Conservation (phyloP, 2,888 invertebrate species). For the Drosophila parthenogenetica region DNA sequence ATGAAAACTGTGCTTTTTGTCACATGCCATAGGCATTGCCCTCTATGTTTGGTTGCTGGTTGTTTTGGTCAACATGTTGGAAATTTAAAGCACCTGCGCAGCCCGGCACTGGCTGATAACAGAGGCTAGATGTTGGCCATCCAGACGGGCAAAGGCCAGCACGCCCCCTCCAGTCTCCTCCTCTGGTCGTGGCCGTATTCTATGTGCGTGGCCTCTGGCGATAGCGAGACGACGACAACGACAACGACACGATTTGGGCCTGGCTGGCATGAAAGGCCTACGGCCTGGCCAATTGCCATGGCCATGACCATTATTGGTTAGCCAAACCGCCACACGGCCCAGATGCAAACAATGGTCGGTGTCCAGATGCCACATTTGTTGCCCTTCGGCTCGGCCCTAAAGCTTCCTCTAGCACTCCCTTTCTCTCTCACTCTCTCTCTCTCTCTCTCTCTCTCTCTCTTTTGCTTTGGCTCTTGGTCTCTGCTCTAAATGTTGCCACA, state of each 20-base stretch:
- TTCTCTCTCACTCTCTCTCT: not conserved
- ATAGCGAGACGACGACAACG: conserved; percentile 54
- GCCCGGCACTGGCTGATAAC: conserved; percentile 64
- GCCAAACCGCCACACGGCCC: conserved; percentile 71
- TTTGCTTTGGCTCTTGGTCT: conserved; percentile 8
- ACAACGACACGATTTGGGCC: conserved; percentile 31
- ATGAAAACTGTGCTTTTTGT: conserved; percentile 42
- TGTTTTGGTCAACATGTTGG: conserved; percentile 67
- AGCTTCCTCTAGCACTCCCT: not conserved
- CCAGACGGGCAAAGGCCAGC: conserved; percentile 37
- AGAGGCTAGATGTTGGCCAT: conserved; percentile 36
- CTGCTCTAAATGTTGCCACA: conserved; percentile 55
- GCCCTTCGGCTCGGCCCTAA: conserved; percentile 3
- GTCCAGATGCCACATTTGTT: conserved; percentile 28
- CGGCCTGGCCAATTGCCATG: conserved; percentile 65
- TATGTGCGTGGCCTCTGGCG: conserved; percentile 62
- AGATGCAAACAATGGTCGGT: conserved; percentile 71
- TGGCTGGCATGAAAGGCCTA: conserved; percentile 25
- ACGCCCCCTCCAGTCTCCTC: not conserved
- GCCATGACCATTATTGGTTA: conserved; percentile 75
- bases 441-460: not conserved
- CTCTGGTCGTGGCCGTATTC: conserved; percentile 8
- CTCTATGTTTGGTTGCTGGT: conserved; percentile 15
- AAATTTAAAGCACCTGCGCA: conserved; percentile 77
- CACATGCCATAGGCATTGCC: conserved; percentile 31